Evolutionary conservation across 2,113 vertebrate genomes (phyloP).

Genomic region (Salvelinus sp.): DNA sequence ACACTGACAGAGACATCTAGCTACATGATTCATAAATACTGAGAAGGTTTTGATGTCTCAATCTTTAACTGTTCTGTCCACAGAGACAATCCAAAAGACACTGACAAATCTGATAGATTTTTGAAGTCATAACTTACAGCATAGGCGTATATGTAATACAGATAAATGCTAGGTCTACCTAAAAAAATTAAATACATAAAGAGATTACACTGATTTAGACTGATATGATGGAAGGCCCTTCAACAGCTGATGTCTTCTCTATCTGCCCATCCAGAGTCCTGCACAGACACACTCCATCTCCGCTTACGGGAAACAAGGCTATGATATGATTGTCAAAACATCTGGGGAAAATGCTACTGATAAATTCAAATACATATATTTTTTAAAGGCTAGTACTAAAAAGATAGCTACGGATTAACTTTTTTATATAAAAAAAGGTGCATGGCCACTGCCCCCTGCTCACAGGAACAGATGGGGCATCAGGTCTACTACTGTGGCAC

Average conservation of each 20-base stretch:
- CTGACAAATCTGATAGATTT: not conserved
- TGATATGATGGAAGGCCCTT: too few relatives aligned
- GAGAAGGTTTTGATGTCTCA: not conserved
- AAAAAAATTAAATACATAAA: too few relatives aligned
- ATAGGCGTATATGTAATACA: too few relatives aligned
- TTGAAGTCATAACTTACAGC: too few relatives aligned
- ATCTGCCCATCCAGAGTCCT: too few relatives aligned
- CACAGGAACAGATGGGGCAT: constrained; percentile 20
- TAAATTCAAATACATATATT: constrained; percentile 1
- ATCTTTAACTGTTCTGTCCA: not conserved
- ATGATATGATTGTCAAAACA: not conserved
- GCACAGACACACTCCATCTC: constrained; percentile 7
- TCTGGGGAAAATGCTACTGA: constrained; percentile 43
- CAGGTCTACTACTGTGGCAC: constrained; percentile 24
- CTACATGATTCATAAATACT: constrained; percentile 28
- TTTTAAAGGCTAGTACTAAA: too few relatives aligned
- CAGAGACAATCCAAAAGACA: not conserved
- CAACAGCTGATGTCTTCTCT: too few relatives aligned
- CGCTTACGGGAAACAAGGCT: constrained; percentile 43
- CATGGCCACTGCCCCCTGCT: too few relatives aligned
- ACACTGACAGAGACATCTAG: not conserved
- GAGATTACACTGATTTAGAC: too few relatives aligned
- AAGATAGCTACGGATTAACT: too few relatives aligned
- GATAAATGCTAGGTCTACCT: too few relatives aligned
- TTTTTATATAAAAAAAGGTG: not conserved